phyloP scores from a whole-genome alignment of 2,797 vertebrate species.

The Atherinosoma microstoma region DNA sequence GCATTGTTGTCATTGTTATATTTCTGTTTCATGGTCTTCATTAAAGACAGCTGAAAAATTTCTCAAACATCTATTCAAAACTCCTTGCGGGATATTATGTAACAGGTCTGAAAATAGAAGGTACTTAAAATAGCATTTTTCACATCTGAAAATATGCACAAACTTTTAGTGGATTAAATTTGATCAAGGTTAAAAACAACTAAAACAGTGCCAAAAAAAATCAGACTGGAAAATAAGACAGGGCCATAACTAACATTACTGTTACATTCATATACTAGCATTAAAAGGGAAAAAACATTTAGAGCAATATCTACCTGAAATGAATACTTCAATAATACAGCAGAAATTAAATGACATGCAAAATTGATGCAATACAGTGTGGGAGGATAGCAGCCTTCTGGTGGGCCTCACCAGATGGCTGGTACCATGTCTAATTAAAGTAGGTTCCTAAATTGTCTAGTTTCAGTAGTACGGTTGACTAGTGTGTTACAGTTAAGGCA shows the following conservation, averaged over 20 bases:
- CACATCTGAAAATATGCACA: slow-evolving; percentile 25
- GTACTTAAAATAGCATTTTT: slow-evolving; percentile 54
- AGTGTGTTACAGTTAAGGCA: slow-evolving; percentile 9
- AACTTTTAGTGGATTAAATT: slow-evolving; percentile 27
- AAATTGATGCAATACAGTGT: slow-evolving; percentile 44
- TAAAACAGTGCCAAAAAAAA: slow-evolving; percentile 9
- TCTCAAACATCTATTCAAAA: slow-evolving; percentile 45
- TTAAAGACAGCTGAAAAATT: slow-evolving; percentile 11
- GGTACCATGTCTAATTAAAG: slow-evolving; percentile 26
- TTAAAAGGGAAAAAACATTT: not conserved
- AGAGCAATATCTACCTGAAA: slow-evolving; percentile 3
- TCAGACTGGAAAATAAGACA: not conserved
- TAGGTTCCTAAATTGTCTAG: slow-evolving; percentile 30
- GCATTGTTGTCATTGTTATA: slow-evolving; percentile 1
- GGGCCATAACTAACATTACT: not conserved
- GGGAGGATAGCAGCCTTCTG: slow-evolving; percentile 54
- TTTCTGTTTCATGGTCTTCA: not conserved
- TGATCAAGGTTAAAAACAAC: slow-evolving; percentile 41
- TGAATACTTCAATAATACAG: not conserved
- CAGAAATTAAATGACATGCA: slow-evolving; percentile 25
- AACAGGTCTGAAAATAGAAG: slow-evolving; percentile 61
- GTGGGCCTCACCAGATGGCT: slow-evolving; percentile 67
- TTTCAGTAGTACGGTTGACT: slow-evolving; percentile 39
- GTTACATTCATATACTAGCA: not conserved
- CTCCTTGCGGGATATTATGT: slow-evolving; percentile 21